Conservation (phyloP, 2,113 vertebrate species). For the Nothobranchius furzeri region DNA sequence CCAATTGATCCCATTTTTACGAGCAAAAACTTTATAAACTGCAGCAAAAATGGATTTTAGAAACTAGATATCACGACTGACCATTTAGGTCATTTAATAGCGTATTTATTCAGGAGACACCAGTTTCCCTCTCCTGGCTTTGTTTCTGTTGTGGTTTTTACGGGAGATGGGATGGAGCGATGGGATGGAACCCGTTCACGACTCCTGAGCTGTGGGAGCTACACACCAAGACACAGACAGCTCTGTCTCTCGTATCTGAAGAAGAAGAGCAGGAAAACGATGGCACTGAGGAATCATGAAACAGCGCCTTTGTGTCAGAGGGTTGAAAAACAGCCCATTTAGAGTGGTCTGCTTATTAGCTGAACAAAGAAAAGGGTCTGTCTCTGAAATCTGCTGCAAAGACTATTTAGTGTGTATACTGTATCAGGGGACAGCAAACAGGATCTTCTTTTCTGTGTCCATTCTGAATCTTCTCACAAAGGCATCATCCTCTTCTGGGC, state of each 20-base stretch:
- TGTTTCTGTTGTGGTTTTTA: slow-evolving; percentile 40
- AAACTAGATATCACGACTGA: slow-evolving; percentile 62
- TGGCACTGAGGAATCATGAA: slow-evolving; percentile 78
- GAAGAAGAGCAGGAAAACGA: slow-evolving; percentile 76
- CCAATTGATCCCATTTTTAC: slow-evolving; percentile 60
- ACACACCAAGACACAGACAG: slow-evolving; percentile 72
- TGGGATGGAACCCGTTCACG: slow-evolving; percentile 67
- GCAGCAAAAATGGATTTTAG: slow-evolving; percentile 65
- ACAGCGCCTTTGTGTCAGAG: slow-evolving; percentile 80
- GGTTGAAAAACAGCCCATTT: slow-evolving; percentile 79
- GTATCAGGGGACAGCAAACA: slow-evolving; percentile 76
- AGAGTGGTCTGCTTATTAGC: slow-evolving; percentile 76
- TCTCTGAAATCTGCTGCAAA: slow-evolving; percentile 75
- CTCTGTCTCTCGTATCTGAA: slow-evolving; percentile 75
- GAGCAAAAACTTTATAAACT: slow-evolving; percentile 59
- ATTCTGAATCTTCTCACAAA: slow-evolving; percentile 64
- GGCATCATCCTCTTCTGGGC: slow-evolving; percentile 55
- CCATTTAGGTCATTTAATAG: slow-evolving; percentile 62
- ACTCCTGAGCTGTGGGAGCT: slow-evolving; percentile 68
- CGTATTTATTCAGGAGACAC: slow-evolving; percentile 47
- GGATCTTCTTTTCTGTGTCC: slow-evolving; percentile 72
- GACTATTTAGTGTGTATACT: slow-evolving; percentile 76
- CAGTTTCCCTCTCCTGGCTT: slow-evolving; percentile 46
- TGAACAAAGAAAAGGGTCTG: slow-evolving; percentile 75
- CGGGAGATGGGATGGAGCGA: slow-evolving; percentile 44